Evolutionary conservation across 2,888 invertebrate species (phyloP).

Genomic region (Idaea aversata): DNA sequence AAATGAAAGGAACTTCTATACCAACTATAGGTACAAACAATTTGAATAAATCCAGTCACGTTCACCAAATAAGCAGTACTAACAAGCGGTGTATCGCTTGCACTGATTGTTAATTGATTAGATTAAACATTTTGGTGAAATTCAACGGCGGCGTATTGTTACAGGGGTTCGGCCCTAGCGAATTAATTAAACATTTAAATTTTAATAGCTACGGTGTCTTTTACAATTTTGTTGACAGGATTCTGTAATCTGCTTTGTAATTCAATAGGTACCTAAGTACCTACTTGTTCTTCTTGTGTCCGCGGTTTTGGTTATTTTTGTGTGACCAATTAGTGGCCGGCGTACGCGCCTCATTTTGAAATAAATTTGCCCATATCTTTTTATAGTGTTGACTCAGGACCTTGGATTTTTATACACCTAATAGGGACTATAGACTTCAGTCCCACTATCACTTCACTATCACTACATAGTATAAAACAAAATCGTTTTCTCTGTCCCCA

Average conservation of each 20-base stretch:
- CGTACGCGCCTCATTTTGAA: too few relatives aligned
- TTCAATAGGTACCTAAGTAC: conserved; percentile 23
- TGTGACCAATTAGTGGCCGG: conserved; percentile 3
- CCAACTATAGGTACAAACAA: conserved; percentile 21
- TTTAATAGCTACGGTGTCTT: conserved; percentile 65
- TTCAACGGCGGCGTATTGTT: conserved; percentile 67
- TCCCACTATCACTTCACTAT: too few relatives aligned
- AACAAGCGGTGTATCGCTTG: conserved; percentile 79
- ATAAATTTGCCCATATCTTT: too few relatives aligned
- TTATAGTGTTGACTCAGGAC: too few relatives aligned
- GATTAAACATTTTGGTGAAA: conserved; percentile 77
- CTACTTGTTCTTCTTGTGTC: conserved; percentile 21
- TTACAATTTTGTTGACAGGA: conserved; percentile 73
- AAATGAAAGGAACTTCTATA: conserved; percentile 66
- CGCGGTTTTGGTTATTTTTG: conserved; percentile 27
- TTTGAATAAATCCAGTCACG: conserved; percentile 77
- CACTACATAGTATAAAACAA: too few relatives aligned
- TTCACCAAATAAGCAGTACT: conserved; percentile 76
- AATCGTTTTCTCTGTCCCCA: too few relatives aligned
- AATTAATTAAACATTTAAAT: conserved; percentile 60
- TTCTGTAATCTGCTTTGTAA: conserved; percentile 37
- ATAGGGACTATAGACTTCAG: too few relatives aligned
- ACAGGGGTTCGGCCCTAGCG: conserved; percentile 53
- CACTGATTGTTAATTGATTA: conserved; percentile 81
- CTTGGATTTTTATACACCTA: too few relatives aligned